Evolutionary conservation across 2,113 vertebrate genomes (phyloP).

Genomic region (Xenotilapia longispinis): DNA sequence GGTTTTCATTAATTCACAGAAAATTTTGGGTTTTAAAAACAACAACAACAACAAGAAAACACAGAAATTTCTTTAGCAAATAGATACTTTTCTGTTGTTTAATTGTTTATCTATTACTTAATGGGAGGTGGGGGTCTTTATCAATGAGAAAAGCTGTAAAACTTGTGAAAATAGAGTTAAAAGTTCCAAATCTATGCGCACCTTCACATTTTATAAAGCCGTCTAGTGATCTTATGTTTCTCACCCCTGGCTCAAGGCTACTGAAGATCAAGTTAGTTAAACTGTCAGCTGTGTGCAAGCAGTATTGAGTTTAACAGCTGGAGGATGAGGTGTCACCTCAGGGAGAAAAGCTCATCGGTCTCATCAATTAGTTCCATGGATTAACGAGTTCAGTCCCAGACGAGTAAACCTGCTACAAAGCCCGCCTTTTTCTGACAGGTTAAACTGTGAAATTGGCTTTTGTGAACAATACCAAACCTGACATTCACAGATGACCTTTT

Average conservation of each 20-base stretch:
- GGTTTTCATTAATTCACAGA: not conserved
- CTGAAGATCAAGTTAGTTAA: not conserved
- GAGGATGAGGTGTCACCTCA: not conserved
- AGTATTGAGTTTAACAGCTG: not conserved
- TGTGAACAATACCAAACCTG: not conserved
- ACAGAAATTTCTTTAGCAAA: not conserved
- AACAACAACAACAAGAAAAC: not conserved
- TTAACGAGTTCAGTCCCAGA: not conserved
- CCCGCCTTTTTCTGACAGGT: not conserved
- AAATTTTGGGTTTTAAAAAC: not conserved
- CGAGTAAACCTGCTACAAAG: not conserved
- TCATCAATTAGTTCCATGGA: not conserved
- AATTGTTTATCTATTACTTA: not conserved
- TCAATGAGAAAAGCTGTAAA: not conserved
- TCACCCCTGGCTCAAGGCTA: not conserved
- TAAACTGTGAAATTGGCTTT: not conserved
- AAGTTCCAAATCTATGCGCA: not conserved
- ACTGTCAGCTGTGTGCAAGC: not conserved
- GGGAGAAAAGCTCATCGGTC: rapidly evolving
- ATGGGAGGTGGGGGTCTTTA: not conserved
- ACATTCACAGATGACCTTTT: not conserved
- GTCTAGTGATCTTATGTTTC: not conserved
- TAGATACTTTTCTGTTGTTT: not conserved
- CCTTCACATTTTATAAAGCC: not conserved
- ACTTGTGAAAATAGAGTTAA: not conserved